Conservation (phyloP, 2,888 invertebrate species). For the Incurvaria masculella region DNA sequence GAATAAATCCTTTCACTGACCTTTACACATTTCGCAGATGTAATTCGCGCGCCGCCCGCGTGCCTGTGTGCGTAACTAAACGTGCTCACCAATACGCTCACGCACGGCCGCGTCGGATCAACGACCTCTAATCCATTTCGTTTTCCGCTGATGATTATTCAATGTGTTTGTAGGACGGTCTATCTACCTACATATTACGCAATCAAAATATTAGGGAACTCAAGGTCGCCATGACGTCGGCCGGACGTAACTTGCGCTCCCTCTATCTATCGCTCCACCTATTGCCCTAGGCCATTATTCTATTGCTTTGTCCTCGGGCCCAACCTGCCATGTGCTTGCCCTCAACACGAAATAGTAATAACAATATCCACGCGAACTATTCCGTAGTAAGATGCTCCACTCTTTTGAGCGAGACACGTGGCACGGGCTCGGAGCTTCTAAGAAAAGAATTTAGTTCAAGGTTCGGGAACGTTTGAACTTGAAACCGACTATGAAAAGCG, state of each 20-base stretch:
- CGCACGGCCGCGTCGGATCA: too few species aligned
- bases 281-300: not conserved
- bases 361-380: not conserved
- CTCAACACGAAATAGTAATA: not conserved
- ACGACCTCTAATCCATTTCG: not conserved
- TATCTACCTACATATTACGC: too few species aligned
- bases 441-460: not conserved
- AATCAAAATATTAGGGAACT: not conserved
- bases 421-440: too few species aligned
- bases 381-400: not conserved
- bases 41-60: not conserved
- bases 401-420: too few species aligned
- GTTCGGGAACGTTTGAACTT: too few species aligned
- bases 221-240: not conserved
- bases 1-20: too few species aligned
- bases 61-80: not conserved
- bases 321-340: not conserved
- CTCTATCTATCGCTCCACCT: not conserved
- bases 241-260: not conserved
- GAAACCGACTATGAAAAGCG: too few species aligned
- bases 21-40: too few species aligned
- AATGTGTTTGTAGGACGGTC: not conserved
- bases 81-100: too few species aligned
- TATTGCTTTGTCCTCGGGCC: too few species aligned
- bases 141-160: not conserved